These are phyloP conservation scores for Galaxias olidus DNA, from an alignment of 2,797 vertebrate species.

Conservation along the genomic window DNA sequence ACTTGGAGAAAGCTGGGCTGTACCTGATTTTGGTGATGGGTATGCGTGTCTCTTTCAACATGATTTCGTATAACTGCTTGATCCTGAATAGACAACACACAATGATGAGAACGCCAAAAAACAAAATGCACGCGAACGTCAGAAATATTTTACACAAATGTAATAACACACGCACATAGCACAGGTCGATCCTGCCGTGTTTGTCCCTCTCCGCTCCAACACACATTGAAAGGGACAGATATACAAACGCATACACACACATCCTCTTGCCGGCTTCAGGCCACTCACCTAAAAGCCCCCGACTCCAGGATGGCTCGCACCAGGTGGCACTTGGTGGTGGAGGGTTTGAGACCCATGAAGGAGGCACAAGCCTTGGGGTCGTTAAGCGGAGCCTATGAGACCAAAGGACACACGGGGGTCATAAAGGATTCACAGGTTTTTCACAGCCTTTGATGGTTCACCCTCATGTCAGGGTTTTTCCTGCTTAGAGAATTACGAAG, in stretches of 20 bases:
- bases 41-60: constrained; percentile 83
- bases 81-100: constrained; percentile 76
- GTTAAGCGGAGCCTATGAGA: constrained; percentile 83
- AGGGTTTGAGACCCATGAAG: constrained; percentile 91
- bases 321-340: constrained; percentile 88
- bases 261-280: neutral
- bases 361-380: constrained; percentile 90
- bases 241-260: neutral
- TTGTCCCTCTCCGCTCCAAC: neutral
- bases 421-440: too few species aligned
- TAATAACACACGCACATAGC: neutral
- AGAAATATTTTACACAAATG: neutral
- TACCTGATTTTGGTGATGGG: constrained; percentile 88
- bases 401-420: too few species aligned
- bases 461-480: too few species aligned
- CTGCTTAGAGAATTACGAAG: too few species aligned
- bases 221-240: neutral
- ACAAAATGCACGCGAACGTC: too few species aligned
- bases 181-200: neutral
- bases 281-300: constrained; percentile 86
- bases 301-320: constrained; percentile 94
- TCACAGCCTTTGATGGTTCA: too few species aligned
- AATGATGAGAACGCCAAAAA: neutral
- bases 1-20: constrained; percentile 14
- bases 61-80: constrained; percentile 89